Conservation (phyloP, 2,113 vertebrate species). For the Heptranchias perlo region DNA sequence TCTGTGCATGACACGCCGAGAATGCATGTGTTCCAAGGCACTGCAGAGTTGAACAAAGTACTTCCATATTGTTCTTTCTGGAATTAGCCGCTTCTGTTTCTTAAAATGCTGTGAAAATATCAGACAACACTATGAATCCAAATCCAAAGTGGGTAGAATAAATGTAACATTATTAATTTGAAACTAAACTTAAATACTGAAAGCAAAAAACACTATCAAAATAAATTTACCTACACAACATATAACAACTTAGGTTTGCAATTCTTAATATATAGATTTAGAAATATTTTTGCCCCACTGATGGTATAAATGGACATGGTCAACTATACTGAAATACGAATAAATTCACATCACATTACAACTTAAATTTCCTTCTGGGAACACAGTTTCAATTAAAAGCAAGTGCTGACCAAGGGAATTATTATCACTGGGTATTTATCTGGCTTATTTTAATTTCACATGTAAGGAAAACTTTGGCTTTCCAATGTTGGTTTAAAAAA, state of each 20-base stretch:
- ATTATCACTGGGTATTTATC: neutral
- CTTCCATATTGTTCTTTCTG: conserved; percentile 96
- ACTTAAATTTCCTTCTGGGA: neutral
- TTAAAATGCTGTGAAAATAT: conserved; percentile 83
- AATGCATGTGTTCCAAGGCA: conserved; percentile 95
- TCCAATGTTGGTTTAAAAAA: neutral
- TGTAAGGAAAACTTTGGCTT: neutral
- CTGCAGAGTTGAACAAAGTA: conserved; percentile 99
- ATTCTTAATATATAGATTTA: neutral
- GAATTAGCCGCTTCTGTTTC: conserved; percentile 92
- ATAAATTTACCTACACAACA: neutral
- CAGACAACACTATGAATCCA: neutral
- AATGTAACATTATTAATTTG: neutral
- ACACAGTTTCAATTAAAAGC: neutral
- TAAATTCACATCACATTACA: neutral
- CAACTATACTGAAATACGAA: neutral
- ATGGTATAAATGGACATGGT: neutral
- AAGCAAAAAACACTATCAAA: neutral
- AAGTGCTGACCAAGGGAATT: neutral
- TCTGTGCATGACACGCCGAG: conserved; percentile 94
- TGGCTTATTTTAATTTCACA: neutral
- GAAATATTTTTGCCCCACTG: neutral
- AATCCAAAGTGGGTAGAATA: neutral
- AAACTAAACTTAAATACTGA: neutral
- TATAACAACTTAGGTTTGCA: neutral